Evolutionary conservation across 2,888 invertebrate species (phyloP).

Genomic region (Brachyopa scutellaris): DNA sequence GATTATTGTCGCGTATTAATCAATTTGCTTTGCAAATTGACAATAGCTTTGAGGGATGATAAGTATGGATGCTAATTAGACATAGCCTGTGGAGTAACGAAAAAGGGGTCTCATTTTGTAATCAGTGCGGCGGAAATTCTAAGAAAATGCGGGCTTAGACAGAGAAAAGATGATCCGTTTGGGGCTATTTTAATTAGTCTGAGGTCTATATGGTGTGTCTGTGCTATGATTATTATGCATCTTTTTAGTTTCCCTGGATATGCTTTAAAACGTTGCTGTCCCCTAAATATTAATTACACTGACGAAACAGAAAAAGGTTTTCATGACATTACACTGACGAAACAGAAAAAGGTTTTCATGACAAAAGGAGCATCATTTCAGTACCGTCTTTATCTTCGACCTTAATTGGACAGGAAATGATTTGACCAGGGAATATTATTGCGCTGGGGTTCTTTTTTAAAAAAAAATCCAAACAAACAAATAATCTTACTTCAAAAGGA

Average conservation of each 20-base stretch:
- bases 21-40: slow-evolving; percentile 70
- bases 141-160: not conserved
- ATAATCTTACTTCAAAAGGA: no score
- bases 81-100: slow-evolving; percentile 1
- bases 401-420: no score
- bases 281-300: not conserved
- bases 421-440: no score
- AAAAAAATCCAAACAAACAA: no score
- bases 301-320: no score
- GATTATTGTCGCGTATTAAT: slow-evolving; percentile 70
- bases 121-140: slow-evolving; percentile 39
- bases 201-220: slow-evolving; percentile 19
- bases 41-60: slow-evolving; percentile 53
- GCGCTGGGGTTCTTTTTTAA: no score
- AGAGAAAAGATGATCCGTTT: slow-evolving; percentile 17
- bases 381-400: no score
- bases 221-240: slow-evolving; percentile 11
- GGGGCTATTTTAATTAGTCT: slow-evolving; percentile 53
- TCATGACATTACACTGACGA: no score
- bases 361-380: no score
- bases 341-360: no score
- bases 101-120: slow-evolving; percentile 30
- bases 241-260: not conserved
- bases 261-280: not conserved
- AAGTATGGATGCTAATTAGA: slow-evolving; percentile 57